Conservation (phyloP, 2,797 vertebrate species). For the Tadarida brasiliensis region DNA sequence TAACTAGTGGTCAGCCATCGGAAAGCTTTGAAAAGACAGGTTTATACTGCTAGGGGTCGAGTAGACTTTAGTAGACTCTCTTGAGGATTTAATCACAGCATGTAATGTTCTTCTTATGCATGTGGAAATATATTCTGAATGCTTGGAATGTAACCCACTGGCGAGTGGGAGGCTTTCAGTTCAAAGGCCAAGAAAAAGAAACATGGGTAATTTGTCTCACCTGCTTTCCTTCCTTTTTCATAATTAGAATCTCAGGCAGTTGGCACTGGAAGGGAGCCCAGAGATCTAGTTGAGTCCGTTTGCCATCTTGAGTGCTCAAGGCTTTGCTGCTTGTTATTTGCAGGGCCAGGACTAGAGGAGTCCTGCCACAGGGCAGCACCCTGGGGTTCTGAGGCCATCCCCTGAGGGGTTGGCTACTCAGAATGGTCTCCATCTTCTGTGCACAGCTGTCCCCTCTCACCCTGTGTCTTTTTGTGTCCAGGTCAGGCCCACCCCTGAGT, state of each 20-base stretch:
- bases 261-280: neutral
- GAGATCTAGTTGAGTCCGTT: neutral
- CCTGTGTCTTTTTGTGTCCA: too few relatives aligned
- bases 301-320: neutral
- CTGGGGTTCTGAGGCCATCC: neutral
- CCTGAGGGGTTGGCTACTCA: neutral
- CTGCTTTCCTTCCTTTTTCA: neutral
- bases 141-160: neutral
- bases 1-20: neutral
- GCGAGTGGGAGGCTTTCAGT: neutral
- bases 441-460: neutral
- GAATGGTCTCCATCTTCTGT: too few relatives aligned
- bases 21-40: neutral
- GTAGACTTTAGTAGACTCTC: neutral
- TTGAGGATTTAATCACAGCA: neutral
- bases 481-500: neutral
- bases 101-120: neutral
- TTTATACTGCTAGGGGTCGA: neutral
- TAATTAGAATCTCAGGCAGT: neutral
- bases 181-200: constrained; percentile 12
- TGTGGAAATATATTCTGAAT: neutral
- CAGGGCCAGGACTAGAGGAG: neutral
- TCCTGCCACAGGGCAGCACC: neutral
- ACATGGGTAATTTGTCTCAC: neutral
- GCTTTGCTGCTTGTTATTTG: neutral